Evolutionary conservation across 2,888 invertebrate species (phyloP).

Genomic region (Tenthredo distinguenda): DNA sequence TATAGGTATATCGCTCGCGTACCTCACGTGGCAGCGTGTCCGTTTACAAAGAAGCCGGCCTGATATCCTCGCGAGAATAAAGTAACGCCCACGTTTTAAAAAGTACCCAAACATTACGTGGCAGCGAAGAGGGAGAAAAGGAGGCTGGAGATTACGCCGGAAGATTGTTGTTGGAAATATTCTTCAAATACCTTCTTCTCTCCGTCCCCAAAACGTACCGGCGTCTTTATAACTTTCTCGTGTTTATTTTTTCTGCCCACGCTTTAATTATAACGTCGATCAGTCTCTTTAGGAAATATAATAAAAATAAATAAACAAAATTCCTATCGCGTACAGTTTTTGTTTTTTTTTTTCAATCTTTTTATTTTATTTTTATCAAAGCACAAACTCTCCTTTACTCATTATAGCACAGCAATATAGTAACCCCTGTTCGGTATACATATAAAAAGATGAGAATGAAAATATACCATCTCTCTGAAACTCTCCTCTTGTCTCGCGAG

Average conservation of each 20-base stretch:
- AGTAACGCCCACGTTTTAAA: conserved; percentile 13
- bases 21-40: not conserved
- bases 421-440: not conserved
- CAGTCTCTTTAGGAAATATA: not conserved
- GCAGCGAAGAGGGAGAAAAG: not conserved
- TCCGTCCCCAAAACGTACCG: not conserved
- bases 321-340: not conserved
- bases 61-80: not conserved
- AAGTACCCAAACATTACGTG: not conserved
- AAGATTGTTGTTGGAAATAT: conserved; percentile 18
- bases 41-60: not conserved
- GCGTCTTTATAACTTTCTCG: conserved; percentile 26
- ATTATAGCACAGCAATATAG: not conserved
- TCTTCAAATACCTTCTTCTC: conserved; percentile 22
- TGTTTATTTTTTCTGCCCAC: conserved; percentile 17
- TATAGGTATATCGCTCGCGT: not conserved
- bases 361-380: not conserved
- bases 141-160: not conserved
- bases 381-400: not conserved
- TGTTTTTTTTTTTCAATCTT: not conserved
- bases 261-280: conserved; percentile 46
- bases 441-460: not conserved
- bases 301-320: not conserved
- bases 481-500: not conserved
- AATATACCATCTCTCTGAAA: not conserved